Evolutionary conservation across 53 echinoderm and acorn worm genomes (phyloP).

Genomic region (Mesocentrotus franciscanus): DNA sequence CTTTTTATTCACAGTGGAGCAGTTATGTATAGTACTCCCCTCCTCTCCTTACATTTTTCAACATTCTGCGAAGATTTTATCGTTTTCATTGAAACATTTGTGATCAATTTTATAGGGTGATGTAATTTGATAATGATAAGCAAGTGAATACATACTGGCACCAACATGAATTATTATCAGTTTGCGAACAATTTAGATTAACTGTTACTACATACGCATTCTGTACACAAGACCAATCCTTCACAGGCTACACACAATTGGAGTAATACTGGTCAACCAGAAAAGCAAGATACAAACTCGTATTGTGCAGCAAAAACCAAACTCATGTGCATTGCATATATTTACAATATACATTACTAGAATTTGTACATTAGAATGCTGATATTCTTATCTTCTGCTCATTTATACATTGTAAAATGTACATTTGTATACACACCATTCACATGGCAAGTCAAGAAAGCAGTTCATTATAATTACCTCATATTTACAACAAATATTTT

Average conservation of each 20-base stretch:
- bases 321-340: neutral
- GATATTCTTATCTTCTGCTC: neutral
- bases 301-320: neutral
- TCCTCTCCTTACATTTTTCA: neutral
- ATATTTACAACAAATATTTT: neutral
- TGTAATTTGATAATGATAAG: neutral
- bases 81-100: neutral
- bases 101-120: neutral
- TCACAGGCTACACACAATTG: neutral
- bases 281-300: neutral
- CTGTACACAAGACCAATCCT: neutral
- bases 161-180: neutral
- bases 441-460: neutral
- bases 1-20: neutral
- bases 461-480: neutral
- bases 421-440: slow-evolving; percentile 1
- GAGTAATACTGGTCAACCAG: neutral
- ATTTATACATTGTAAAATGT: slow-evolving; percentile 14
- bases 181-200: neutral
- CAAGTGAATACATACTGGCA: neutral
- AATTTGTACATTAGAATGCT: neutral
- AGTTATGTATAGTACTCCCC: neutral
- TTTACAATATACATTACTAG: neutral
- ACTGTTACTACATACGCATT: neutral
- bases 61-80: neutral